phyloP scores from a whole-genome alignment of 2,113 vertebrate species.

The Oxyura jamaicensis region DNA sequence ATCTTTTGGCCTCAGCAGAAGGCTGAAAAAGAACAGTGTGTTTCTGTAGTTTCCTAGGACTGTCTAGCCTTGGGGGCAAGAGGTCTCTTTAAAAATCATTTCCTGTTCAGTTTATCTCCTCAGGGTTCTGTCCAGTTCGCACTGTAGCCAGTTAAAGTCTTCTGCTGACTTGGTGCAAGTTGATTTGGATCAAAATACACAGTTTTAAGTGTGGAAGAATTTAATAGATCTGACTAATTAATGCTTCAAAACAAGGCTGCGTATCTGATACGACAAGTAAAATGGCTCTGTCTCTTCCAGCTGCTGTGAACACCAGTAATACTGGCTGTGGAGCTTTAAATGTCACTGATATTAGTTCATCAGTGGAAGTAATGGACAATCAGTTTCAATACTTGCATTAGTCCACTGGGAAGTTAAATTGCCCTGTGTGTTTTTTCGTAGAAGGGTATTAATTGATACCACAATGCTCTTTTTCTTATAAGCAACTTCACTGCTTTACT shows the following conservation, averaged over 20 bases:
- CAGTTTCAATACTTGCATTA: background rate
- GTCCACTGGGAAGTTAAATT: background rate
- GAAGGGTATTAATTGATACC: background rate
- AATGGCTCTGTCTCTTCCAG: background rate
- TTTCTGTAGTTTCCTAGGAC: slow-evolving; percentile 37
- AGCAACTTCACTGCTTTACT: background rate
- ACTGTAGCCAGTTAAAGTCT: background rate
- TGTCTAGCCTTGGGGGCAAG: background rate
- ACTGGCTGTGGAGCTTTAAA: background rate
- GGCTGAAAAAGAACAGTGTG: slow-evolving; percentile 25
- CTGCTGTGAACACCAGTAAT: background rate
- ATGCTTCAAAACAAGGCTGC: background rate
- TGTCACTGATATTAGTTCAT: background rate
- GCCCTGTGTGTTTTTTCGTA: background rate
- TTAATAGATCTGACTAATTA: background rate
- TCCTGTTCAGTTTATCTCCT: slow-evolving; percentile 9
- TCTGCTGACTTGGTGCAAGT: background rate
- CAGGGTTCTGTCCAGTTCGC: background rate
- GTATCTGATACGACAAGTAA: background rate
- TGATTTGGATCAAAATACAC: background rate
- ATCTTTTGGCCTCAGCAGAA: background rate
- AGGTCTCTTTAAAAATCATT: slow-evolving; percentile 16
- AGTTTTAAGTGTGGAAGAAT: background rate
- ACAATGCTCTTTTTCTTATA: background rate
- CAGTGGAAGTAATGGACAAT: background rate